Evolutionary conservation across 2,888 invertebrate species (phyloP).

Genomic region (Drymonia ruficornis): DNA sequence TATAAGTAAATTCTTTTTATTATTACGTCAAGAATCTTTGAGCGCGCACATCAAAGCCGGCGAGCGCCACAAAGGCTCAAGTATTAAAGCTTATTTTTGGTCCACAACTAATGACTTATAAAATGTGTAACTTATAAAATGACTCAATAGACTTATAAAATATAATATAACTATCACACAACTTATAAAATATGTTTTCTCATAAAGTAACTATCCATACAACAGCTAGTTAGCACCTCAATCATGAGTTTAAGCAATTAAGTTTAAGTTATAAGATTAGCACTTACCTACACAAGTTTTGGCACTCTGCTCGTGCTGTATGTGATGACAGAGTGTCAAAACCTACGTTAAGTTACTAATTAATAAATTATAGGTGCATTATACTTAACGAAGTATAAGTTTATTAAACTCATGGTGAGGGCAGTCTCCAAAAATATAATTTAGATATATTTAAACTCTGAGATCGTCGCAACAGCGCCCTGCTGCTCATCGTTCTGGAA

Average conservation of each 20-base stretch:
- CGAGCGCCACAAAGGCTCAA: conserved; percentile 1
- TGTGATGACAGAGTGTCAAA: no score
- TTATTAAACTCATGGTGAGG: conserved; percentile 1
- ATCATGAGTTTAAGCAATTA: conserved; percentile 2
- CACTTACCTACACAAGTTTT: no score
- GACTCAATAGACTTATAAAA: conserved; percentile 61
- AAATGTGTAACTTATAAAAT: conserved; percentile 24
- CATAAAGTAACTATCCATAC: conserved; percentile 43
- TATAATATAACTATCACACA: conserved; percentile 75
- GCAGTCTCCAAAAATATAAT: conserved; percentile 56
- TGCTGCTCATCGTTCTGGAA: conserved; percentile 22
- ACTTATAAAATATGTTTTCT: conserved; percentile 53
- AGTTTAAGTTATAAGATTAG: no score
- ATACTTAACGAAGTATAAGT: not conserved
- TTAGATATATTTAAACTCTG: conserved; percentile 68
- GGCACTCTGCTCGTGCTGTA: no score
- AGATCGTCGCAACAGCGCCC: conserved; percentile 65
- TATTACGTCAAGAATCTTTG: conserved; percentile 3
- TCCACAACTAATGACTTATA: conserved; percentile 51
- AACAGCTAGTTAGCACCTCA: conserved; percentile 35
- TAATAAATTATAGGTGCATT: no score
- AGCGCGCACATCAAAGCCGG: conserved; percentile 12
- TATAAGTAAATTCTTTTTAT: conserved; percentile 6
- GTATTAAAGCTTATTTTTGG: conserved; percentile 77
- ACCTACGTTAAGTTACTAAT: not conserved